phyloP scores from a whole-genome alignment of 1,140 invertebrate species.

The Campodea augens region DNA sequence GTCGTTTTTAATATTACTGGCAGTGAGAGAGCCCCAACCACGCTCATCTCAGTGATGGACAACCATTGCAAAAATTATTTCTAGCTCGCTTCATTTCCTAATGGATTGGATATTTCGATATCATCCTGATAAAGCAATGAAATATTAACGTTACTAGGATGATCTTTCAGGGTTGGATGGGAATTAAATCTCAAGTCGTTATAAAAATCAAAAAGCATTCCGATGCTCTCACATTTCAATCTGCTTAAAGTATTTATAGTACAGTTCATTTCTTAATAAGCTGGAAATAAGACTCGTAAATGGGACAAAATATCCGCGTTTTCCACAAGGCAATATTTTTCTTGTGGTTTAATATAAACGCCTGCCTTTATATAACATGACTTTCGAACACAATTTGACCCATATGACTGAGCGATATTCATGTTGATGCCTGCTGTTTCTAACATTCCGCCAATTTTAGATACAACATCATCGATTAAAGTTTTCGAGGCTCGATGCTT shows the following conservation, averaged over 20 bases:
- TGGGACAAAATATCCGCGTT: background rate
- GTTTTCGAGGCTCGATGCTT: background rate
- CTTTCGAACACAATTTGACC: background rate
- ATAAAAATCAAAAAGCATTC: background rate
- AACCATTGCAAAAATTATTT: too few species aligned
- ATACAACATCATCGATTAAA: background rate
- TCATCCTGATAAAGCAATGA: background rate
- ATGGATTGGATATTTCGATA: background rate
- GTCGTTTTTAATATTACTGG: too few species aligned
- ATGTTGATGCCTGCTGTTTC: background rate
- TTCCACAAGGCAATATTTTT: background rate
- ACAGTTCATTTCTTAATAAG: background rate
- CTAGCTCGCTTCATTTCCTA: background rate
- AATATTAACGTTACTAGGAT: background rate
- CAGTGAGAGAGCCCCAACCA: too few species aligned
- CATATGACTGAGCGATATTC: background rate
- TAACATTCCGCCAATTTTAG: background rate
- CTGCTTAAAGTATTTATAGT: background rate
- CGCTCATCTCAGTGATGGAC: too few species aligned
- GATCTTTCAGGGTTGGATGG: background rate
- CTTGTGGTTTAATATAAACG: background rate
- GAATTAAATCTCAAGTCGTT: background rate
- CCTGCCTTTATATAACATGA: background rate
- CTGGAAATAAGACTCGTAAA: background rate
- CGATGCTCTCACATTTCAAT: background rate